Evolutionary conservation across 1,140 invertebrate species (phyloP).

Genomic region (Riptortus pedestris): DNA sequence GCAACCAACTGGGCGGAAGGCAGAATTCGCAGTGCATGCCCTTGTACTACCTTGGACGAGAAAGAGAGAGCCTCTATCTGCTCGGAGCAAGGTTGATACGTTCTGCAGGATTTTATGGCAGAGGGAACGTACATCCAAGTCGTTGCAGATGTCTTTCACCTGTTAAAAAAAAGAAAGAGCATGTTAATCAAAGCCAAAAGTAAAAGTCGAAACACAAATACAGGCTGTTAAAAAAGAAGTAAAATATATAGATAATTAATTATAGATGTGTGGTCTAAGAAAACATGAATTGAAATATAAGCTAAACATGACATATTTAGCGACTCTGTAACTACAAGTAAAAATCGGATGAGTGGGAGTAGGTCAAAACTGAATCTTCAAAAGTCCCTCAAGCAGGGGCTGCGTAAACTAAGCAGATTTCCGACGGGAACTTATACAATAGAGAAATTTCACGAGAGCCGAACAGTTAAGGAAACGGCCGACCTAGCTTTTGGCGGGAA

Average conservation of each 20-base stretch:
- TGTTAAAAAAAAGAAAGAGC: conserved; percentile 38
- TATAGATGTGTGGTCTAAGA: background rate
- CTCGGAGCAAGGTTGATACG: conserved; percentile 80
- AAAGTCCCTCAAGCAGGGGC: too few species aligned
- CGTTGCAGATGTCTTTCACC: conserved; percentile 93
- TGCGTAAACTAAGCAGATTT: too few species aligned
- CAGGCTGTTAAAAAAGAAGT: background rate
- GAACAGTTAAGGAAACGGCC: too few species aligned
- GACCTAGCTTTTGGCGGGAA: too few species aligned
- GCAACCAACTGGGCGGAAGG: conserved; percentile 26
- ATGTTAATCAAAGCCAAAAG: background rate
- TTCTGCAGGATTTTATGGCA: conserved; percentile 96
- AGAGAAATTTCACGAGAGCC: too few species aligned
- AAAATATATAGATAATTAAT: background rate
- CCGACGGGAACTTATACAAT: too few species aligned
- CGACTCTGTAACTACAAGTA: too few species aligned
- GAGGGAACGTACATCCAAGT: conserved; percentile 80
- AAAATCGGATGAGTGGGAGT: too few species aligned
- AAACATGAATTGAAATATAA: background rate
- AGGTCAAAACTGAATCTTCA: too few species aligned
- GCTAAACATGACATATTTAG: too few species aligned
- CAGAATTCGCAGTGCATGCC: conserved; percentile 3
- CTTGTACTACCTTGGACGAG: conserved; percentile 68
- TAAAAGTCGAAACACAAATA: too few species aligned
- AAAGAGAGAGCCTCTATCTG: conserved; percentile 86